Conservation (phyloP, 2,888 invertebrate genomes). For the Anarsia innoxiella region DNA sequence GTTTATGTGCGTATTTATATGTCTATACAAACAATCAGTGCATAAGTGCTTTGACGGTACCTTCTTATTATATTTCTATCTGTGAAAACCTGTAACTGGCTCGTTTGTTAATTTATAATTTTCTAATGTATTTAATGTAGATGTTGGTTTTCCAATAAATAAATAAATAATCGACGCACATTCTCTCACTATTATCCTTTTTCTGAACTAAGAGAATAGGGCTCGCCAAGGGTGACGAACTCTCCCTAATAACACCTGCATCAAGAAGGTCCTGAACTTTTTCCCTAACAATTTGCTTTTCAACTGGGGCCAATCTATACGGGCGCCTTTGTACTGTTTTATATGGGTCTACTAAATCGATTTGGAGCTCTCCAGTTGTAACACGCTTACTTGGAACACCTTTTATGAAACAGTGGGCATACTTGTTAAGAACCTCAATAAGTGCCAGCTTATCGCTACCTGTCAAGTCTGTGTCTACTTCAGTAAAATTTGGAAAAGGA, state of each 20-base stretch:
- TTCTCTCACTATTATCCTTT: background rate
- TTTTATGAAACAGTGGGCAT: slow-evolving; percentile 3
- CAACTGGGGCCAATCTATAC: slow-evolving; percentile 4
- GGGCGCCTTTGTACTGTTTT: slow-evolving; percentile 4
- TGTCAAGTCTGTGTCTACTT: slow-evolving; percentile 9
- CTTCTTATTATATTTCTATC: too few species aligned
- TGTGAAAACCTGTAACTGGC: too few species aligned
- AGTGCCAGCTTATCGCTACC: slow-evolving; percentile 3
- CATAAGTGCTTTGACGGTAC: too few species aligned
- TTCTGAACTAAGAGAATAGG: background rate
- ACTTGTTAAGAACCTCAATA: background rate
- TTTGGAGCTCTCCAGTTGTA: slow-evolving; percentile 5
- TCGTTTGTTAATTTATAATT: too few species aligned
- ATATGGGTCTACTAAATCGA: slow-evolving; percentile 2
- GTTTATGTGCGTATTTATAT: too few species aligned
- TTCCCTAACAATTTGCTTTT: slow-evolving; percentile 4
- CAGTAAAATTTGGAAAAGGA: slow-evolving; percentile 12
- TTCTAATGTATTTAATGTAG: too few species aligned
- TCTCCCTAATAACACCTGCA: slow-evolving; percentile 2
- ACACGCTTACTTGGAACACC: slow-evolving; percentile 3
- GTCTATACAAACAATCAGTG: too few species aligned
- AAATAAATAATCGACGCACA: slow-evolving; percentile 4
- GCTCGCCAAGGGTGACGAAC: background rate
- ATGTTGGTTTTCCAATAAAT: too few species aligned
- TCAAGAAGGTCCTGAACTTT: slow-evolving; percentile 3